Percentiles rank a stretch among this genome's conserved stretches.
phyloP scores from a whole-genome alignment of 2,113 vertebrate genomes.

The Daubentonia madagascariensis region DNA sequence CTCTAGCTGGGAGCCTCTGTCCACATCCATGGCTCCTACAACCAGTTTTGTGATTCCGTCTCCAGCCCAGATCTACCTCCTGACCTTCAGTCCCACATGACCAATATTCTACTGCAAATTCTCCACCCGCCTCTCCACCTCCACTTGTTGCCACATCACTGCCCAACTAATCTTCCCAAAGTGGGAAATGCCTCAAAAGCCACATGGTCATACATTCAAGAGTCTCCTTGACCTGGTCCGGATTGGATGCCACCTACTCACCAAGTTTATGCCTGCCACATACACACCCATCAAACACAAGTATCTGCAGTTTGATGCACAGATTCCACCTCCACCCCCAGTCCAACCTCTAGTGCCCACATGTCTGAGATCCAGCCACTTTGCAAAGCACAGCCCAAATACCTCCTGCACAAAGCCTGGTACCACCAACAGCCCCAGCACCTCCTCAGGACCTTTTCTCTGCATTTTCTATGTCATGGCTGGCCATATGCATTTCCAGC shows the following conservation, averaged over 20 bases:
- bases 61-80: neutral
- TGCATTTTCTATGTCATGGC: rapidly evolving
- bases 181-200: neutral
- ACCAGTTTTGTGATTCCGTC: neutral
- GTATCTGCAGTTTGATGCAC: neutral
- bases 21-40: neutral
- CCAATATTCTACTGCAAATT: neutral
- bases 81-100: neutral
- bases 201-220: neutral
- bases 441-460: neutral
- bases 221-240: neutral
- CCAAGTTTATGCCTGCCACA: neutral
- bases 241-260: neutral
- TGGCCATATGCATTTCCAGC: neutral
- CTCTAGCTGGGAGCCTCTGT: neutral
- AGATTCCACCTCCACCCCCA: neutral
- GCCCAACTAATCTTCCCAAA: neutral
- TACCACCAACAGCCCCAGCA: neutral
- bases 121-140: neutral
- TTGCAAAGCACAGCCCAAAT: neutral
- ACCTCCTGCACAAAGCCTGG: neutral
- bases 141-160: neutral
- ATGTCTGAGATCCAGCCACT: neutral
- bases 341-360: neutral
- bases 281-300: neutral